Percentiles rank a stretch among this genome's conserved stretches.
phyloP scores from a whole-genome alignment of 2,113 vertebrate species.

The Pelmatolapia mariae region DNA sequence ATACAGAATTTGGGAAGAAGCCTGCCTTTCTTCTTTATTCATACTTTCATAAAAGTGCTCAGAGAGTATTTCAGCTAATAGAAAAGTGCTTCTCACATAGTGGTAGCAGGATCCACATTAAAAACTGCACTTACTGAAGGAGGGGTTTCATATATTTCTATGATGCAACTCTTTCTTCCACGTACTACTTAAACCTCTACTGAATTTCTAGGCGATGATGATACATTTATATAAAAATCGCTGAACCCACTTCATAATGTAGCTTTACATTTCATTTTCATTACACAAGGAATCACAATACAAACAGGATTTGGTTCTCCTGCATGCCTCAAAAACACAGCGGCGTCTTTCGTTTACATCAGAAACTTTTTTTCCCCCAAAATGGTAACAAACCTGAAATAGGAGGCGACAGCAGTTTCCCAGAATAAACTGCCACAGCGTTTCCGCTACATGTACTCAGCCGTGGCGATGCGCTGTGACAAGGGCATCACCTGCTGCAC shows the following conservation, averaged over 20 bases:
- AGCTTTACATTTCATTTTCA: not conserved
- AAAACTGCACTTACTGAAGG: not conserved
- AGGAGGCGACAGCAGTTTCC: constrained; percentile 43
- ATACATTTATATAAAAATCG: not conserved
- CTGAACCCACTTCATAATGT: not conserved
- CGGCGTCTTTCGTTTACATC: not conserved
- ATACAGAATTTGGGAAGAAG: not conserved
- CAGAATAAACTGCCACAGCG: constrained; percentile 33
- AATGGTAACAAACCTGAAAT: constrained; percentile 26
- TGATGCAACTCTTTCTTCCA: not conserved
- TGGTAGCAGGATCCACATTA: not conserved
- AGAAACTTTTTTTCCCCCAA: not conserved
- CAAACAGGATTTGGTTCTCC: not conserved
- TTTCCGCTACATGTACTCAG: constrained; percentile 33
- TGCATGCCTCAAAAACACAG: not conserved
- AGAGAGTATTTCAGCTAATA: constrained; percentile 3
- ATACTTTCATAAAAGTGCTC: constrained; percentile 7
- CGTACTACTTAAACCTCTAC: not conserved
- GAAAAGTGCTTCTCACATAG: not conserved
- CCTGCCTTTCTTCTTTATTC: constrained; percentile 10
- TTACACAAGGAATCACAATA: not conserved
- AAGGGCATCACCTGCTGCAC: constrained; percentile 56
- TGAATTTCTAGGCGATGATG: not conserved
- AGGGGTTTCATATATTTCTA: not conserved
- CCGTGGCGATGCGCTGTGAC: constrained; percentile 39